Conservation (phyloP, 2,888 invertebrate genomes). For the Psylliodes chrysocephalus region DNA sequence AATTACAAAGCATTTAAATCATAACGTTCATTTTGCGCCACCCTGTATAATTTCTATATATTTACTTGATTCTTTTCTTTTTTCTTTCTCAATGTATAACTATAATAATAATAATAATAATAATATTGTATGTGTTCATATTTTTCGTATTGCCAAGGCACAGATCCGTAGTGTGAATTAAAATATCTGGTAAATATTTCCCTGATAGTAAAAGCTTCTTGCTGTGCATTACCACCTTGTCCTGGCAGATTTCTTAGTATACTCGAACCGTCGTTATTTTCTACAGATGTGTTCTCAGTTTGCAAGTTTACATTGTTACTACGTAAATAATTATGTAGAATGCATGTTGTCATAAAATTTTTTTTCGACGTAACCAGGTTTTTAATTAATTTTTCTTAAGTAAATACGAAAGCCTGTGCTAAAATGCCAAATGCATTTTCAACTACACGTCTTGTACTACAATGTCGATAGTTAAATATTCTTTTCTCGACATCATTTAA, state of each 20-base stretch:
- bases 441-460: conserved; percentile 24
- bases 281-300: conserved; percentile 3
- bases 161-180: conserved; percentile 25
- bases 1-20: too few species aligned
- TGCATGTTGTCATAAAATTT: conserved; percentile 31
- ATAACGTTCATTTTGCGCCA: too few species aligned
- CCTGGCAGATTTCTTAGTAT: conserved; percentile 26
- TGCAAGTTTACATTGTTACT: conserved; percentile 15
- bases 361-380: conserved; percentile 32
- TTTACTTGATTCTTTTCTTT: too few species aligned
- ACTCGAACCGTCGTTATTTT: conserved; percentile 1
- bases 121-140: too few species aligned
- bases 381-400: conserved; percentile 27
- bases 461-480: conserved; percentile 32
- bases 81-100: too few species aligned
- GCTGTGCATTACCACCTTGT: conserved; percentile 26
- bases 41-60: too few species aligned
- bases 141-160: too few species aligned
- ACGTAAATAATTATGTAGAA: conserved; percentile 26
- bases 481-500: conserved; percentile 32
- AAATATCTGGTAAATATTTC: conserved; percentile 27
- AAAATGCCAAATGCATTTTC: conserved; percentile 19
- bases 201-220: conserved; percentile 18
- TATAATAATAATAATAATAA: too few species aligned
- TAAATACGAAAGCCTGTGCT: conserved; percentile 21